These are phyloP conservation scores for Isaurus tuberculatus DNA, from an alignment of 92 coral and sea anemone species.

Conservation along the genomic window DNA sequence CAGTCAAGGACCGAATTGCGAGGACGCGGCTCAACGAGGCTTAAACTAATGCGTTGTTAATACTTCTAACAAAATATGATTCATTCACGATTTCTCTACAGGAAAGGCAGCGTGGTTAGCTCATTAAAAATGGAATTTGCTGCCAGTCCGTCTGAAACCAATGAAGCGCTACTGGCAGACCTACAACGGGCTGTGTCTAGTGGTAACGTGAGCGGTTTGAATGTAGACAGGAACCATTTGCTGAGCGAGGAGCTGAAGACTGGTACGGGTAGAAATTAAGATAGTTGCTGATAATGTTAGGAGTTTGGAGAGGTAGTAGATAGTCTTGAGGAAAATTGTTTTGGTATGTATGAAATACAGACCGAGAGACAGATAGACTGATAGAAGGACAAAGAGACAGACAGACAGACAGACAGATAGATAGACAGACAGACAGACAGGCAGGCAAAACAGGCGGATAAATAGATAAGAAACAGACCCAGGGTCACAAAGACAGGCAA, in stretches of 20 bases:
- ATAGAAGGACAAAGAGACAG: background rate
- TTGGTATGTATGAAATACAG: background rate
- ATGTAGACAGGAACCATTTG: conserved; percentile 64
- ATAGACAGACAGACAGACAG: background rate
- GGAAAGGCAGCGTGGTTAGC: conserved; percentile 79
- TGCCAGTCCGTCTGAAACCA: conserved; percentile 53
- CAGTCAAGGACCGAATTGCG: too few species aligned
- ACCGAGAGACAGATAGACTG: background rate
- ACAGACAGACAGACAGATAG: background rate
- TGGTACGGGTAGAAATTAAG: background rate
- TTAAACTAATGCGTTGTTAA: too few species aligned
- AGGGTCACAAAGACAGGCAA: too few species aligned
- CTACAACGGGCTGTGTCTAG: conserved; percentile 66
- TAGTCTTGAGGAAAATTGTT: background rate
- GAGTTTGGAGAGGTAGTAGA: background rate
- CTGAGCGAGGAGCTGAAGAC: conserved; percentile 31
- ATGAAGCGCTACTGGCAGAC: conserved; percentile 56
- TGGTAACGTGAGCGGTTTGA: conserved; percentile 71
- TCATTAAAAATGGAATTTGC: conserved; percentile 67
- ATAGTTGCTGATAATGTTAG: background rate
- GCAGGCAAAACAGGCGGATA: too few species aligned
- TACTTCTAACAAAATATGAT: too few species aligned
- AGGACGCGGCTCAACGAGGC: too few species aligned
- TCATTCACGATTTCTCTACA: conserved; percentile 11
- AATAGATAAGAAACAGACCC: too few species aligned